A percentile compares a stretch with the other conserved stretches of the same genome.
Evolutionary conservation across 2,888 invertebrate species (phyloP).

Genomic region (Bursaphelenchus okinawaensis): DNA sequence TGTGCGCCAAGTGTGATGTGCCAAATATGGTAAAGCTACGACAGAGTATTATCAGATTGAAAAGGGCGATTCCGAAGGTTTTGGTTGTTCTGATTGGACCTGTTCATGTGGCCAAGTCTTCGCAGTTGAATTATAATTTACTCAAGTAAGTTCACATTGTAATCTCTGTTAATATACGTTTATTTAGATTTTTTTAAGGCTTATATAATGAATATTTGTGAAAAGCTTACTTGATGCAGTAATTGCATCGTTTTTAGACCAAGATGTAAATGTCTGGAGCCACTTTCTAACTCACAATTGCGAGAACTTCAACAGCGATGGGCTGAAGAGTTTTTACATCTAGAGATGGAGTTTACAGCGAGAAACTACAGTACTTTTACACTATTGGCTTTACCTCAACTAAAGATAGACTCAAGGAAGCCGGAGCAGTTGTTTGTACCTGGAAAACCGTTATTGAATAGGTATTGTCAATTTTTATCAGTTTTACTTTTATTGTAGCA

Average conservation of each 20-base stretch:
- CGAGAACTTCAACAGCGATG: conserved; percentile 37
- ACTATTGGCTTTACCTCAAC: conserved; percentile 43
- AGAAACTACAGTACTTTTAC: conserved; percentile 42
- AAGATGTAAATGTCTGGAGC: conserved; percentile 41
- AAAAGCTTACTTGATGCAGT: too few species aligned
- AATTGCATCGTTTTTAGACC: conserved; percentile 34
- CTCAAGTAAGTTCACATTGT: conserved; percentile 32
- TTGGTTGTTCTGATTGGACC: conserved; percentile 50
- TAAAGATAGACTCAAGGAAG: conserved; percentile 47
- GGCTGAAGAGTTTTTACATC: conserved; percentile 35
- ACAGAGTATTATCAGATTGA: conserved; percentile 36
- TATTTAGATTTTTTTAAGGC: too few species aligned
- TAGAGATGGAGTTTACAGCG: conserved; percentile 44
- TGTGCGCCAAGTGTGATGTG: conserved; percentile 42
- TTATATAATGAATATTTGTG: too few species aligned
- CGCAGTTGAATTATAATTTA: conserved; percentile 44
- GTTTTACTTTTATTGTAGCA: conserved; percentile 7
- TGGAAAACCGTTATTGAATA: conserved; percentile 42
- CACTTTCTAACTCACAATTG: conserved; percentile 39
- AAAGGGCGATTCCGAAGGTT: conserved; percentile 37
- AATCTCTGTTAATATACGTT: background rate
- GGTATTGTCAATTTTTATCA: conserved; percentile 24
- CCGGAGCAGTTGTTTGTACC: conserved; percentile 46
- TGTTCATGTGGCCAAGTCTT: conserved; percentile 50
- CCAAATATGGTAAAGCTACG: conserved; percentile 39